Conservation (phyloP, 2,797 vertebrate genomes). For the Hyperoplus immaculatus region DNA sequence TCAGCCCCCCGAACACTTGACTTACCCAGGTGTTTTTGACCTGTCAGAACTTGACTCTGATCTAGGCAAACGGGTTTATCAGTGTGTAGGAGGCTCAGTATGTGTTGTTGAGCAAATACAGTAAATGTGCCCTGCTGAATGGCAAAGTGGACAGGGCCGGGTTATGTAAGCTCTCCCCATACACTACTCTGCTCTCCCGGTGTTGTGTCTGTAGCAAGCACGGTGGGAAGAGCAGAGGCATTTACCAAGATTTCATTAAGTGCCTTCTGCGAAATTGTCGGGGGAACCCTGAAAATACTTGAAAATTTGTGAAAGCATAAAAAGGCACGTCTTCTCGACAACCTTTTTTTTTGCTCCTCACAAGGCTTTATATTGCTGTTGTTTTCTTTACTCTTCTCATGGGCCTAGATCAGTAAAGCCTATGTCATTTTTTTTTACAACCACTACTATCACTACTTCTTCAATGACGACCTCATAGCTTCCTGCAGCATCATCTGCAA, state of each 20-base stretch:
- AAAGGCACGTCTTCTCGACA: slow-evolving; percentile 34
- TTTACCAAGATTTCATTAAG: slow-evolving; percentile 54
- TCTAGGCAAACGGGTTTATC: slow-evolving; percentile 8
- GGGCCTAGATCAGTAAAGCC: slow-evolving; percentile 80
- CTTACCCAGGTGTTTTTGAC: background rate
- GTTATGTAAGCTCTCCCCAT: slow-evolving; percentile 56
- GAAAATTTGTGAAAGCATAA: slow-evolving; percentile 66
- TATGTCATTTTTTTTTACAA: slow-evolving; percentile 55
- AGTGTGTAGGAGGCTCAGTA: slow-evolving; percentile 19
- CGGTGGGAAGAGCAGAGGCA: slow-evolving; percentile 28
- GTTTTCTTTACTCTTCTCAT: slow-evolving; percentile 73
- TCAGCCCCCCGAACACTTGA: slow-evolving; percentile 39
- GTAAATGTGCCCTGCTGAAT: slow-evolving; percentile 11
- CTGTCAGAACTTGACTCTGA: slow-evolving; percentile 44
- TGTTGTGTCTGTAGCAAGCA: slow-evolving; percentile 18
- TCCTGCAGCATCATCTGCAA: slow-evolving; percentile 75
- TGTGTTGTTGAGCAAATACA: slow-evolving; percentile 1
- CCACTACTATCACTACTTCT: slow-evolving; percentile 68
- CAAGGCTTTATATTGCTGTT: slow-evolving; percentile 69
- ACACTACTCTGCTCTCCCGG: slow-evolving; percentile 25
- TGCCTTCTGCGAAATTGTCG: slow-evolving; percentile 85
- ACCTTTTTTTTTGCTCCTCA: slow-evolving; percentile 54
- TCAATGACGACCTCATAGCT: slow-evolving; percentile 78
- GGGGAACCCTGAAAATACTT: slow-evolving; percentile 81
- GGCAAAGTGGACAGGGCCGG: slow-evolving; percentile 18